A percentile compares a stretch with the other conserved stretches of the same genome.
These are phyloP conservation scores for Ceratosolen solmsi DNA, from an alignment of 1,140 invertebrate species.

Conservation along the genomic window DNA sequence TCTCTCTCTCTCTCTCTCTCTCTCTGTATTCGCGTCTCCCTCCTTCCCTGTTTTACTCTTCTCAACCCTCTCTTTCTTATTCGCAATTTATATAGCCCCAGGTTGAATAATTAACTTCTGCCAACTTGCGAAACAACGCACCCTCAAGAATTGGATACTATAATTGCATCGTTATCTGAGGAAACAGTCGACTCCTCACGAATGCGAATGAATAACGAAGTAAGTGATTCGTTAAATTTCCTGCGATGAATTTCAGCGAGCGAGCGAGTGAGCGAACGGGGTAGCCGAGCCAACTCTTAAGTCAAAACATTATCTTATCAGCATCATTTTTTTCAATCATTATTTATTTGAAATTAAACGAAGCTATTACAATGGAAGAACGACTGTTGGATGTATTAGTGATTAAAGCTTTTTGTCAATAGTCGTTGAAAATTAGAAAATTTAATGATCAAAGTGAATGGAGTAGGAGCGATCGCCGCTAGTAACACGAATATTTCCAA, in stretches of 20 bases:
- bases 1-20: no score
- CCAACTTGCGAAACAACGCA: slow-evolving; percentile 46
- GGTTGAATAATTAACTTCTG: slow-evolving; percentile 48
- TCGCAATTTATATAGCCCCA: slow-evolving; percentile 41
- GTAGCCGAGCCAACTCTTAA: neutral
- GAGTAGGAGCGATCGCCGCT: neutral
- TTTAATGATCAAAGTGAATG: neutral
- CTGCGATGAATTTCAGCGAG: neutral
- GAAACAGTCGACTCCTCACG: slow-evolving; percentile 39
- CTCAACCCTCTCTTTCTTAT: neutral
- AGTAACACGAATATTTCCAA: slow-evolving; percentile 20
- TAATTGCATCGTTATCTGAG: slow-evolving; percentile 51
- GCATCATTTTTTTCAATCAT: neutral
- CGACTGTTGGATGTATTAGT: no score
- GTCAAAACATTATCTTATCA: neutral
- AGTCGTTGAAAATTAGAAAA: neutral
- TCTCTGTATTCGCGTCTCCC: neutral
- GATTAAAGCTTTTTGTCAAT: neutral
- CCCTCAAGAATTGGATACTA: slow-evolving; percentile 33
- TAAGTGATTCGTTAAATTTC: slow-evolving; percentile 45
- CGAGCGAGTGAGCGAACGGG: neutral
- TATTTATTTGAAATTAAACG: neutral
- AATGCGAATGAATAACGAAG: slow-evolving; percentile 40
- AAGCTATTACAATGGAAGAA: neutral
- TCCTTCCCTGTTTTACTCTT: neutral